Evolutionary conservation across 2,113 vertebrate species (phyloP), one percentile per base, ranked within the genome.

Genomic region (Trinectes maculatus): DNA sequence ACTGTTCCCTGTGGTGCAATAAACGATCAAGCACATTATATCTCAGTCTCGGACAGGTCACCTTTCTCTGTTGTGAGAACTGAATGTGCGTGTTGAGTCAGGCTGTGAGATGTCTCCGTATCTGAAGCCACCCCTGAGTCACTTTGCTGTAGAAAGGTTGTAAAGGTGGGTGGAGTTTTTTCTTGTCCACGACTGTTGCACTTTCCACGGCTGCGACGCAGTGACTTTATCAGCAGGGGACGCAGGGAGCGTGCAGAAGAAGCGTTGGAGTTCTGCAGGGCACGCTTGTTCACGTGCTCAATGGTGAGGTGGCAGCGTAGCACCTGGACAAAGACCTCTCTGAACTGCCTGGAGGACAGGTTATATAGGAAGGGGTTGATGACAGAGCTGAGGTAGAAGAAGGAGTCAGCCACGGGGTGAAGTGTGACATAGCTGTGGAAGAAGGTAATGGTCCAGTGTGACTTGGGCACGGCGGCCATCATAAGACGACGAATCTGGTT

Each of bases 341-440:
- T 91, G 91, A 99, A 99, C 86, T 98, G 96, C 47, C 37, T 90
- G 0, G 98, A 99, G 2, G 98, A 98, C 43, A 98, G 82, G 72
- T 94, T 98, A 91, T 98, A 99, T 19, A 99, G 93, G 24, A 99
- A 92, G 0, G 97, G 97, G 89, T 98, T 99, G 76, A 98, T 64
- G 49, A 96, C 95, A 0, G 98, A 99, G 90, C 98, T 99, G 18
- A 98, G 90, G 89, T 98, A 99, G 91, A 99, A 99, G 92, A 98
- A 98, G 55, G 87, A 92, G 80, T 98, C 88, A 0, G 95, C 90
- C 21, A 98, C 89, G 0, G 95, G 96, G 1, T 96, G 92, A 3
- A 99, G 93, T 22, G 2, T 85, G 66, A 95, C 68, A 57, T 95
- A 98, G 0, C 69, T 90, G 16, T 0, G 70, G 89, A 98, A 95